Conservation (phyloP, 92 coral and sea anemone species). For the Porites cylindrica region DNA sequence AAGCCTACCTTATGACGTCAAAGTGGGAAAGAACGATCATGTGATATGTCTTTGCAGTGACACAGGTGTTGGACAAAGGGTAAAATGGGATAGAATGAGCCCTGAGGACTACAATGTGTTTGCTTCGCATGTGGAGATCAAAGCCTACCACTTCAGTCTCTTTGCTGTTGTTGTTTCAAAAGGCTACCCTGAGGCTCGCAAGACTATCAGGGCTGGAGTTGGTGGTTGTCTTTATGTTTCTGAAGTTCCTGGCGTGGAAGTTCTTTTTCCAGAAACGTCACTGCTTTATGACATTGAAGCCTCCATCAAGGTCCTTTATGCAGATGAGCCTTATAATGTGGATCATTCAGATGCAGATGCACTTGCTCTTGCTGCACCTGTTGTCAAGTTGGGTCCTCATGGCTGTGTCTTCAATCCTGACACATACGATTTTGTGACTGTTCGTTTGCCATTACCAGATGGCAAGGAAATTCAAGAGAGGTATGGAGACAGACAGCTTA, state of each 20-base stretch:
- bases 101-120: constrained; percentile 75
- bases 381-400: constrained; percentile 91
- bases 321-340: constrained; percentile 93
- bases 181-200: constrained; percentile 88
- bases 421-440: constrained; percentile 84
- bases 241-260: constrained; percentile 93
- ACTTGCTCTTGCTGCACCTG: constrained; percentile 91
- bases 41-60: constrained; percentile 90
- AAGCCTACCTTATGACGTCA: constrained; percentile 79
- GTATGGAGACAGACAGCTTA: constrained; percentile 80
- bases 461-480: constrained; percentile 82
- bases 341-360: constrained; percentile 80
- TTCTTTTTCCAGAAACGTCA: constrained; percentile 91
- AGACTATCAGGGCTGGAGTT: constrained; percentile 82
- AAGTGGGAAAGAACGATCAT: constrained; percentile 57
- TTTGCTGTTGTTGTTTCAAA: constrained; percentile 88
- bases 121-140: constrained; percentile 79
- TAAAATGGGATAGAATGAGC: constrained; percentile 75
- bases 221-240: constrained; percentile 90
- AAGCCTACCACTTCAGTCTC: constrained; percentile 90
- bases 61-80: constrained; percentile 83
- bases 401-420: constrained; percentile 85
- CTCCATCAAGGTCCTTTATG: constrained; percentile 89
- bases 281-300: constrained; percentile 92
- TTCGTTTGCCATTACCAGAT: constrained; percentile 90